Base-by-base conservation (phyloP, 2,888 invertebrate species). In the Hedychridium roseum region DNA sequence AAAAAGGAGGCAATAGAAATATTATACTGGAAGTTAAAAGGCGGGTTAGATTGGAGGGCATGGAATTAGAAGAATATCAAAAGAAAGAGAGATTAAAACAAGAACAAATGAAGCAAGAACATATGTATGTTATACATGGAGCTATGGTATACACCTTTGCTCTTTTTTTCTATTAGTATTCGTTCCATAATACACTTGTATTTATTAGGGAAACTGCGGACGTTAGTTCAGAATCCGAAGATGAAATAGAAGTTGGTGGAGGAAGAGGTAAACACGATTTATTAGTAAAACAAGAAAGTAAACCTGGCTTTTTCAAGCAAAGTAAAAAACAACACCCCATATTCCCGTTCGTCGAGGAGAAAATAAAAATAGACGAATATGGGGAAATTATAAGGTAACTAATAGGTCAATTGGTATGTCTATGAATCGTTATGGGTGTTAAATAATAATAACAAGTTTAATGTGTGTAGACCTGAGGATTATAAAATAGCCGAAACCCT, bases 271-370 rank as follows among this genome's bases (percentile, higher is more conserved):
- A 91, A 39, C 95, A 97, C 77, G 96, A 97, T 79, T 88, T 92
- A 66, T 90, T 90, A 27, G 92, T 91, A n/a, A 86, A 91, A 17
- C 86, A 87, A 48, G 88, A 88, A 81, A 86, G 84, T 35, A 86
- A 80, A 62, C 85, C 83, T 60, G 91, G 93, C 43, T 93, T 93
- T 72, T 94, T 93, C 74, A 94, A 94, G 76, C 90, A 88, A 1
- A 90, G 88, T 43, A 92, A 95, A 80, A 91, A 95, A 44, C 92
- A 94, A 67, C 92, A 95, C 79, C 97, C 97, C 0, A 97, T 98
- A 93, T 99, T 92, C 80, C 98, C 97, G 1, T 92, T 89, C 74
- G 87, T 89, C 34, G 97, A 98, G 76, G 96, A 97, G 51, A 89
- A 94, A 73, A 85, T 95, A 18, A 88, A 94, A 75, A 86, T 87